These are phyloP conservation scores for Trichopoda pennipes DNA, from an alignment of 2,888 invertebrate species.

Conservation along the genomic window DNA sequence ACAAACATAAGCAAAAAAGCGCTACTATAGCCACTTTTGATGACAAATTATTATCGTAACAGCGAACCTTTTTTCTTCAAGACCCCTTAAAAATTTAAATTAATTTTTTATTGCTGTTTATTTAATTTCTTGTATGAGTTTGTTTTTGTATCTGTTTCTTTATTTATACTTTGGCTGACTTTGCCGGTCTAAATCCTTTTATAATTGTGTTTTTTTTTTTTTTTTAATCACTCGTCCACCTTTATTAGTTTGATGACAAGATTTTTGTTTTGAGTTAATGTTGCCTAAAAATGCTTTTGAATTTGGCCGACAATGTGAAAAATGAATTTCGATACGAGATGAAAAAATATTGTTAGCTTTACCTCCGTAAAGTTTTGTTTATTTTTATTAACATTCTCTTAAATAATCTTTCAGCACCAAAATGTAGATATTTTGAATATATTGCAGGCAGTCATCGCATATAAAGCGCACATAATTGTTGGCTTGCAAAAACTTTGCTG, in stretches of 20 bases:
- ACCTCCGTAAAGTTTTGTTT: too few species aligned
- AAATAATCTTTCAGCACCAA: too few species aligned
- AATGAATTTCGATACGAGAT: slow-evolving; percentile 9
- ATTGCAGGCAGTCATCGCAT: too few species aligned
- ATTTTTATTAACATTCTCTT: too few species aligned
- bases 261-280: slow-evolving; percentile 69
- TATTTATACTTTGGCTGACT: slow-evolving; percentile 61
- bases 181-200: slow-evolving; percentile 54
- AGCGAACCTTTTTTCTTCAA: slow-evolving; percentile 48
- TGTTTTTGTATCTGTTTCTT: slow-evolving; percentile 48
- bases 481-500: too few species aligned
- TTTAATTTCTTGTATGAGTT: slow-evolving; percentile 71
- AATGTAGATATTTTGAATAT: too few species aligned
- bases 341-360: slow-evolving; percentile 42
- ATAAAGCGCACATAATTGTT: too few species aligned
- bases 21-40: slow-evolving; percentile 33
- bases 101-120: slow-evolving; percentile 78
- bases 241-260: slow-evolving; percentile 68
- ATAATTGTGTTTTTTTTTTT: slow-evolving; percentile 14
- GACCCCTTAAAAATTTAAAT: slow-evolving; percentile 71
- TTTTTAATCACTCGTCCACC: slow-evolving; percentile 58
- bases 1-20: too few species aligned
- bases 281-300: slow-evolving; percentile 68
- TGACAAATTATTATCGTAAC: slow-evolving; percentile 67
- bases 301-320: slow-evolving; percentile 46